A percentile compares a stretch with the other conserved stretches of the same genome.
These are phyloP conservation scores for Drosophila ustulata DNA, from an alignment of 2,888 invertebrate genomes.

Conservation along the genomic window DNA sequence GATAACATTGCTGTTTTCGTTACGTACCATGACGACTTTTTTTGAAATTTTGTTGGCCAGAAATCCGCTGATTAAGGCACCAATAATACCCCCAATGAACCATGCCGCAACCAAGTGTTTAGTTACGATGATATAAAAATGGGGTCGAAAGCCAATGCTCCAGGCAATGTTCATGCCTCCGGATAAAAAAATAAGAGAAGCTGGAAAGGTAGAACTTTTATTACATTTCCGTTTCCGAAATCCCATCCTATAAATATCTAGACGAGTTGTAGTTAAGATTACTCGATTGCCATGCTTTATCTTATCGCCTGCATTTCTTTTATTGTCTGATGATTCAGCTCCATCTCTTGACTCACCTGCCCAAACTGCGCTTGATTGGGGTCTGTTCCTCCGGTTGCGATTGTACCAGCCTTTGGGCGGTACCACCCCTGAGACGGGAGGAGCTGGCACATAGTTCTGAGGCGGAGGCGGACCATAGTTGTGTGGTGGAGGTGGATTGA, in stretches of 20 bases:
- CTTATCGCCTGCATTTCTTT: constrained; percentile 38
- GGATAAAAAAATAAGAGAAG: constrained; percentile 66
- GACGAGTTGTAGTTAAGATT: neutral
- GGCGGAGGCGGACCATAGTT: constrained; percentile 35
- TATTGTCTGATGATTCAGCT: neutral
- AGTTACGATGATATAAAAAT: rapidly evolving
- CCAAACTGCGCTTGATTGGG: constrained; percentile 54
- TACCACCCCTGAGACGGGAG: constrained; percentile 1
- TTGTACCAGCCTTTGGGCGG: constrained; percentile 46
- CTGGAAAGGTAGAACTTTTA: constrained; percentile 45
- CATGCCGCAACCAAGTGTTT: constrained; percentile 65
- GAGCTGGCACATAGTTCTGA: constrained; percentile 18
- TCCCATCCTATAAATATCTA: no score
- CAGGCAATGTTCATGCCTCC: constrained; percentile 81
- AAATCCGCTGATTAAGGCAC: constrained; percentile 62
- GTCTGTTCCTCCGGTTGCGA: constrained; percentile 53
- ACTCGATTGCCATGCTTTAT: neutral
- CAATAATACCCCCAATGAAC: constrained; percentile 81
- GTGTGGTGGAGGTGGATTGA: constrained; percentile 28
- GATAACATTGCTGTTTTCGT: no score
- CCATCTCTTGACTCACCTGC: constrained; percentile 45
- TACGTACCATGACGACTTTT: constrained; percentile 71
- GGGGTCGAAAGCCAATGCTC: constrained; percentile 55
- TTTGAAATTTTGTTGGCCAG: constrained; percentile 68
- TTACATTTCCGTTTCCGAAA: no score